Base-by-base conservation (phyloP, 2,113 vertebrate genomes). In the Dascyllus trimaculatus region DNA sequence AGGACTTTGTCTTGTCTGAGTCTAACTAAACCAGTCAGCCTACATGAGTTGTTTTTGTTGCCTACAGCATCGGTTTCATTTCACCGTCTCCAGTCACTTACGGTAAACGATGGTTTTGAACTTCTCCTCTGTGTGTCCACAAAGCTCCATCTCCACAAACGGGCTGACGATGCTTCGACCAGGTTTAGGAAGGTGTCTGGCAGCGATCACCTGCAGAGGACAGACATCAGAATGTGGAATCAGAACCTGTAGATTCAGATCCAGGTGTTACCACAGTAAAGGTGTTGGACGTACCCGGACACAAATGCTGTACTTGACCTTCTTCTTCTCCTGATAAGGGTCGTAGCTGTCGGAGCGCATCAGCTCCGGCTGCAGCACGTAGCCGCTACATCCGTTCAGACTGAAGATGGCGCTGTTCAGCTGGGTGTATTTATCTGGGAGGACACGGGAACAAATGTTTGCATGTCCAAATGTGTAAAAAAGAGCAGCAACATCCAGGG, bases 141-240 rank as follows among this genome's bases (percentile, higher is more conserved):
- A 99, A 68, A 99, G 92, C 83, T 99, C 98, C 2, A 99, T 91
- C 84, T 99, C 98, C 38, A 99, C 96, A 67, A 99, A 99, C 4
- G 98, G 98, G 82, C 97, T 98, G 5, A 95, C 94, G 0, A 99
- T 99, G 79, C 97, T 97, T 61, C 98, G 95, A 3, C 97, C 95
- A 0, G 83, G 93, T 68, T 98, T 99, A 6, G 98, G 98, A 2
- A 99, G 96, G 83, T 99, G 98, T 46, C 98, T 92, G 69, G 98
- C 98, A 35, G 95, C 98, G 2, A 99, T 95, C 64, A 99, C 95
- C 98, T 99, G 86, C 81, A 78, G 35, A 25, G 0, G 8, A 53
- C 4, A 25, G 57, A 45, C 26, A 24, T 43, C 40, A 14, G 11
- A 3, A 43, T 2, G 13, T 4, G 4, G 8, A 15, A 43, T 4